Base-by-base conservation (phyloP, 1,140 invertebrate species). In the Bombus haemorrhoidalis region DNA sequence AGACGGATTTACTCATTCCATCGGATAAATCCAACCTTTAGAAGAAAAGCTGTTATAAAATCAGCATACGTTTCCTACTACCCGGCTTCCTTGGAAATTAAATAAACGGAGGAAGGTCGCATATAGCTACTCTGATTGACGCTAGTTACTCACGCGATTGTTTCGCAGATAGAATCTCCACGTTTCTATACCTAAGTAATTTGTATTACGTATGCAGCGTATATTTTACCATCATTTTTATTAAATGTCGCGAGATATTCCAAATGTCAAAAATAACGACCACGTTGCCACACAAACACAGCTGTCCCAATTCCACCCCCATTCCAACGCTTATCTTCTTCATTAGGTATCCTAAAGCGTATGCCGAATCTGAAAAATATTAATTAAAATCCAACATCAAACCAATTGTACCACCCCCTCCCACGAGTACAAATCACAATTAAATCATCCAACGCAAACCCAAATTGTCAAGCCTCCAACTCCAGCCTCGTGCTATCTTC, bases 61-160 rank as follows among this genome's bases (percentile, higher is more conserved):
- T 64, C 39, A 28, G 59, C 18, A 62, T 77, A 32, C 57, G 37
- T n/a, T 77, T 64, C 15, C n/a, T n/a, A 15, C 15, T 62, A 77
- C 12, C 28, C 25, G 1, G 32, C 13, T 62, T 18, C 34, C 13
- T 2, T 62, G 75, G 37, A 77, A 64, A 77, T 77, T 37, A 64
- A 77, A 64, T 77, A 41, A 77, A 77, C 75, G 18, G 1, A 32
- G 47, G 57, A 77, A 59, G 75, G 75, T 77, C 75, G 75, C 28
- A 10, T 41, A 41, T 32, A 62, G 39, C 18, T 5, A 18, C 4
- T 41, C 39, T 78, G 75, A 77, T 77, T 41, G 57, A 77, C 75
- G 57, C 57, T 22, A 32, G 28, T 64, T 62, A 64, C 75, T 39
- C 74, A 76, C 74, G 74, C 74, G 74, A 76, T 25, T 76, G 18